Evolutionary conservation across 2,888 invertebrate species (phyloP).

Genomic region (Epinotia nisella): DNA sequence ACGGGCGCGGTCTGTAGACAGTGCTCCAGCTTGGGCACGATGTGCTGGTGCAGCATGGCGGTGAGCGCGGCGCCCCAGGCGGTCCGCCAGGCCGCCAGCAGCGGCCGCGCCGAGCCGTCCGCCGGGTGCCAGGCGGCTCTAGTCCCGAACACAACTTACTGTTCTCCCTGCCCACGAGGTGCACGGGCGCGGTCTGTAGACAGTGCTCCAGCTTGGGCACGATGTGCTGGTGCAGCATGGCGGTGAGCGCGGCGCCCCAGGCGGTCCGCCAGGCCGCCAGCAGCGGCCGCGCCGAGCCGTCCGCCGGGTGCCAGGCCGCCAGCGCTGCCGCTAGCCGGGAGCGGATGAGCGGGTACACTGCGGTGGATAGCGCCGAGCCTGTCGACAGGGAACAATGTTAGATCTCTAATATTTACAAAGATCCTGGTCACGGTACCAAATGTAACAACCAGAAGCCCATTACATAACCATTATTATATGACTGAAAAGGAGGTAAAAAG

Average conservation of each 20-base stretch:
- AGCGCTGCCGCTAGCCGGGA: constrained; percentile 95
- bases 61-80: too few species aligned
- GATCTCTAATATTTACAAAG: neutral
- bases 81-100: too few species aligned
- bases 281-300: constrained; percentile 95
- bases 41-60: too few species aligned
- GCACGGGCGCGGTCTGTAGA: constrained; percentile 80
- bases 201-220: constrained; percentile 93
- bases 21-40: too few species aligned
- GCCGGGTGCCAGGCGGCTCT: too few species aligned
- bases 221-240: constrained; percentile 93
- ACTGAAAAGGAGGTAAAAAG: too few species aligned
- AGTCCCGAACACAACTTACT: constrained; percentile 53
- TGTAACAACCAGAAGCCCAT: neutral
- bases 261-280: constrained; percentile 94
- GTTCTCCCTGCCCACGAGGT: constrained; percentile 70
- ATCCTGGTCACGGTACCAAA: constrained; percentile 4
- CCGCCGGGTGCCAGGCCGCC: constrained; percentile 97
- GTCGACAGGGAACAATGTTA: constrained; percentile 23
- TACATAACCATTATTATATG: too few species aligned
- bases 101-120: too few species aligned
- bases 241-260: constrained; percentile 82
- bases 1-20: too few species aligned
- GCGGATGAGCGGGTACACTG: constrained; percentile 95
- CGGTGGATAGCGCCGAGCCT: constrained; percentile 80